Evolutionary conservation across 2,113 vertebrate species (phyloP), one percentile per base, ranked within the genome.

Genomic region (Pseudorhombus dupliciocellatus): DNA sequence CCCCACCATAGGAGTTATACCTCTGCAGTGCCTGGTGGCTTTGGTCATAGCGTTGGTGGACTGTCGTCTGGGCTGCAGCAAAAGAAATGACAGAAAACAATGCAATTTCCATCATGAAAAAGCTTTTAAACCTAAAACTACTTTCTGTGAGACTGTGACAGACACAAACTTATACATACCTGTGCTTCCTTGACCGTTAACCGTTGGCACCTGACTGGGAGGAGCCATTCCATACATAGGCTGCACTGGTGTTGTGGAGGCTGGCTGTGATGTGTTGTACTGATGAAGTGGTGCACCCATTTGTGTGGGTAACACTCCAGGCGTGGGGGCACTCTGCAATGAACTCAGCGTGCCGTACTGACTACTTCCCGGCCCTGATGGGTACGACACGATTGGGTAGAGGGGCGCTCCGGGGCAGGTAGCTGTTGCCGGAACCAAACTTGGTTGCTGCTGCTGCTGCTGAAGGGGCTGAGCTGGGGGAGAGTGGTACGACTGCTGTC

Each of bases 311-410:
- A 69, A 62, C 57, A 75, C 70, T 87, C 92, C 81, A 0, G 89
- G 90, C 52, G 88, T 75, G 26, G 84, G 60, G 51, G 87, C 60
- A 74, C 77, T 92, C 81, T 95, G 95, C 21, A 93, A 94, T 56
- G 95, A 95, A 84, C 92, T 90, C 40, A 93, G 81, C 16, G 94
- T 95, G 72, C 94, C 94, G 7, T 96, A 97, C 42, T 93, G 92
- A 80, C 90, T 83, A 16, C 90, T 93, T 68, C 92, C 90, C 54
- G 94, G 93, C 4, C 81, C 78, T 1, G 95, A 91, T 5, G 94
- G 91, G 76, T 96, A 96, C 0, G 94, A 94, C 78, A 95, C 88
- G 9, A 91, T 91, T 31, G 95, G 92, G 73, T 95, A 94, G 3
- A 89, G 48, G 31, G 93, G 88, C 69, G 92, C 86, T 71, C 86